Percentiles rank a stretch among this genome's conserved stretches.
These are phyloP conservation scores for Arothron firmamentum DNA, from an alignment of 2,113 vertebrate genomes.

Conservation along the genomic window DNA sequence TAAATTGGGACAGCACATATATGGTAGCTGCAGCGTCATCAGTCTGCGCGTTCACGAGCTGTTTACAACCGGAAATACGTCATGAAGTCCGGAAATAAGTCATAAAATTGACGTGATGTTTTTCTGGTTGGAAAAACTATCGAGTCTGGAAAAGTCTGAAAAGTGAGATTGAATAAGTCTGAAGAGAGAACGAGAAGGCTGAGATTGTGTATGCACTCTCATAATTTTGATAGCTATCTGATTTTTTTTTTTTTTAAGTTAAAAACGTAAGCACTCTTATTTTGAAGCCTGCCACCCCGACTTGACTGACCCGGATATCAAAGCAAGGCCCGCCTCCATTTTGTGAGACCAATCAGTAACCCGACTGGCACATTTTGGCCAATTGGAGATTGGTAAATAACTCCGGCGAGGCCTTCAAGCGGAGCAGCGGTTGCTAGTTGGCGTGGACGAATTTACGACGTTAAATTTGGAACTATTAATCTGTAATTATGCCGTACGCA, in stretches of 20 bases:
- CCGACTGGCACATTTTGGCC: neutral
- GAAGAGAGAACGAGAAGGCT: too few relatives aligned
- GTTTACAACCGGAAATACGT: too few relatives aligned
- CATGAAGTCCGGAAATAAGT: too few relatives aligned
- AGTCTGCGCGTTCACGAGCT: too few relatives aligned
- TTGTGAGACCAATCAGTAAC: constrained; percentile 16
- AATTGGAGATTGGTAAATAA: constrained; percentile 5
- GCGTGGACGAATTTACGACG: neutral
- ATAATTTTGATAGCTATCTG: too few relatives aligned
- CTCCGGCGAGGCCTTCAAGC: constrained; percentile 3
- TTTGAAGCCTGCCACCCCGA: neutral
- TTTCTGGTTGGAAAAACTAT: too few relatives aligned
- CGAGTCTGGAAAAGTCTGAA: too few relatives aligned
- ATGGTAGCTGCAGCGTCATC: too few relatives aligned
- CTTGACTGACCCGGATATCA: constrained; percentile 33
- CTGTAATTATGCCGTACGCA: constrained; percentile 87
- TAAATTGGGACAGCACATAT: too few relatives aligned
- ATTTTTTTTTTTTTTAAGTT: neutral
- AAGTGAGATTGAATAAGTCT: too few relatives aligned
- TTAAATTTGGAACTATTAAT: neutral
- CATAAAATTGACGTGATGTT: too few relatives aligned
- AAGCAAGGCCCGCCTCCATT: constrained; percentile 13
- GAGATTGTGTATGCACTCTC: too few relatives aligned
- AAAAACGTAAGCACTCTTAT: constrained; percentile 14
- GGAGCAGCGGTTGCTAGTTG: neutral